Evolutionary conservation across 2,797 vertebrate species (phyloP), one percentile per base, ranked within the genome.

Genomic region (Moxostoma hubbsi): DNA sequence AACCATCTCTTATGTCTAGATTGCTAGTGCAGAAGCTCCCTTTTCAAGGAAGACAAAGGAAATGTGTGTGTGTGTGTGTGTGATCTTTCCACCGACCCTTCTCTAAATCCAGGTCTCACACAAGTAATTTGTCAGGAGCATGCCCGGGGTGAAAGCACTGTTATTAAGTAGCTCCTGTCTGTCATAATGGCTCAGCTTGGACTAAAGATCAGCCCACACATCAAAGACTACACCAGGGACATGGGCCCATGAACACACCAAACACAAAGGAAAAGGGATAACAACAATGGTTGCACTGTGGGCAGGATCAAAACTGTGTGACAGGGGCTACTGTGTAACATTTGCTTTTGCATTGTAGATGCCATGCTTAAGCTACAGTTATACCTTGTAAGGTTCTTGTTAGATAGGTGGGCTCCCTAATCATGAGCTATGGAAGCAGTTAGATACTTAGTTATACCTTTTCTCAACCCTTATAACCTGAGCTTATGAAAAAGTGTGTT

Each of bases 101-200:
- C 61, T 79, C 68, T 79, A 75, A 84, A 82, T 59, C 80, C 57
- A 75, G 70, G 73, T 79, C 80, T 69, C 76, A 82, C 74, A 70
- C 15, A 65, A 68, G 65, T 83, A 83, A 71, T 88, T 84, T 84
- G 80, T 79, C 72, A 55, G 74, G 75, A 81, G 76, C 73, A 79
- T 15, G 65, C 47, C 67, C 53, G 55, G 7, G 81, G 66, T 73
- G 58, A 75, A 81, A 83, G 81, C 68, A 78, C 76, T 68, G 59
- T 80, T 77, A 83, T 81, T 81, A 72, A 71, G 64, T 73, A 72
- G 77, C 62, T 71, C 62, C 59, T 71, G 36, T 16, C 82, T 75
- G 81, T 77, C 84, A 81, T 73, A 81, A 79, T 71, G 69, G 65
- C 70, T 84, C 76, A 62, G 57, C 54, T 67, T 15, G 59, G 75